Evolutionary conservation across 1,140 invertebrate genomes (phyloP), one percentile per base, ranked within the genome.

Genomic region (Zaprionus nigranus): DNA sequence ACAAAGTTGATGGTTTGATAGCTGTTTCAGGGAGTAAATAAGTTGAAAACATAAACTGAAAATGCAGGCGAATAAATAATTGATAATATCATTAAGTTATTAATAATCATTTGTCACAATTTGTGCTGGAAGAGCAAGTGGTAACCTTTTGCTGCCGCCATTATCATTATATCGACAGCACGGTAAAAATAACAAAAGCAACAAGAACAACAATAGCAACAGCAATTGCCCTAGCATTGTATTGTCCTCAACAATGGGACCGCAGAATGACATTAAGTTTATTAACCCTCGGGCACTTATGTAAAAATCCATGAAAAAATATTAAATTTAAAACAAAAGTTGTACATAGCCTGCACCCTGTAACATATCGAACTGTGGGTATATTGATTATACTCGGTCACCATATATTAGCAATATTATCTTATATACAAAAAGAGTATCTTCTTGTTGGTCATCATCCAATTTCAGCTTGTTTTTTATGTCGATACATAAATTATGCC

Each of bases 1-100:
- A 76, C 34, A 66, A 61, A 70, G 62, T 53, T 38, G 54, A 17
- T 17, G 22, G 20, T 30, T 43, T 40, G 9, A 46, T 53, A 49
- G 40, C 54, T 57, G 67, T 82, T 82, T 5, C n/a, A 3, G 17
- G n/a, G 46, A 60, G 40, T 26, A 43, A 61, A 49, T 1, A 2
- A 57, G 20, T 17, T 4, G 34, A 9, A 36, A 15, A 51, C 53
- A 38, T 26, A 38, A 30, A 38, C 72, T 68, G 68, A 79, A 87
- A 79, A 59, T 66, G 40, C 30, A 69, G 43, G 58, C 61, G 46
- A 22, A 85, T 82, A 70, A 85, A 90, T 90, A 85, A 90, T 80
- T 90, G 86, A 90, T 90, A 82, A 79, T 79, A 79, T 90, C 70
- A 90, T 85, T 79, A 82, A 90, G 81, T 85, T 90, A 90, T 90